Evolutionary conservation across 1,140 invertebrate species (phyloP), one percentile per base, ranked within the genome.

Genomic region (Drosophila ananassae): DNA sequence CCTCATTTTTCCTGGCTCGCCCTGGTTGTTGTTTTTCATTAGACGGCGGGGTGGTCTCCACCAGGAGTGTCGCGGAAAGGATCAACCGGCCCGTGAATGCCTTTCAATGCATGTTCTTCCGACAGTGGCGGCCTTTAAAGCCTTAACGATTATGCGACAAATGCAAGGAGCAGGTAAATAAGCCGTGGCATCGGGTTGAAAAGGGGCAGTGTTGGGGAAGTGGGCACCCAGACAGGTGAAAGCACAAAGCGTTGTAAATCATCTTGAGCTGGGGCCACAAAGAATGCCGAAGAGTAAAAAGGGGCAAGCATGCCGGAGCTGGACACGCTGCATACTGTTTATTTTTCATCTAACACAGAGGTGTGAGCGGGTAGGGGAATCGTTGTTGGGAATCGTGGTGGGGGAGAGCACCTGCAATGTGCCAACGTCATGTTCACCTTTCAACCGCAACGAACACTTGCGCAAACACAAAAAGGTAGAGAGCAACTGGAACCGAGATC

Each of bases 371-470:
- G 10, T 13, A 37, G 28, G 44, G 48, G 4, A 21, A 10, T 13
- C 30, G 37, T 13, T n/a, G 46, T 4, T 25, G 22, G 13, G 50
- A 17, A 4, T 22, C 12, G 37, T 41, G 28, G 50, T 24, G 32
- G 30, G 21, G 17, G 53, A 17, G 48, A 66, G 22, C 59, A 66
- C 48, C 53, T 58, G 57, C 71, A 74, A 76, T 73, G 64, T 71
- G 68, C 63, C 83, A 76, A 64, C 59, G 53, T 56, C 71, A 57
- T 68, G 75, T 78, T 89, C 83, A 89, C 83, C 83, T 87, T 89
- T 83, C 76, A 87, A 89, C 83, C 83, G 71, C 83, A 83, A 77
- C 79, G 83, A 64, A 83, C 83, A 89, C 79, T 89, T 83, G 76
- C 73, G 76, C 73, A 83, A 89, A 89, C 78, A 87, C 74, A 85